phyloP scores from a whole-genome alignment of 2,797 vertebrate species.

The Okamejei kenojei region DNA sequence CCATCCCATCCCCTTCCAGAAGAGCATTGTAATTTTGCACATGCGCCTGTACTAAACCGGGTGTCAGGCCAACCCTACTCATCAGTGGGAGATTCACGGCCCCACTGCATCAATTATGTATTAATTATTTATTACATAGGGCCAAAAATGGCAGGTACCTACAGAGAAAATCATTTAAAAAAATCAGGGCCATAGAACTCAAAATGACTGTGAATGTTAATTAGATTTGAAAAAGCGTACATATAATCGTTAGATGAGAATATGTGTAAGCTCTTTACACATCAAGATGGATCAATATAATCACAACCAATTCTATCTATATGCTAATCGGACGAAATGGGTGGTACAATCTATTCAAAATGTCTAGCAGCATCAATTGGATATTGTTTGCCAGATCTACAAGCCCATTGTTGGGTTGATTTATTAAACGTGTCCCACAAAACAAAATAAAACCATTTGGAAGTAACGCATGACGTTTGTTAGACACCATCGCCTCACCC shows the following conservation, averaged over 20 bases:
- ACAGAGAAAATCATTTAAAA: background rate
- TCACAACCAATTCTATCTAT: background rate
- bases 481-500: background rate
- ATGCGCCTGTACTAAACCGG: background rate
- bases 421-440: background rate
- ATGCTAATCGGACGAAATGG: background rate
- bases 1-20: no score
- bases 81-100: background rate
- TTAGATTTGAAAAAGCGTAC: background rate
- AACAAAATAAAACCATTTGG: background rate
- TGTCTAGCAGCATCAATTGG: background rate
- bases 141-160: background rate
- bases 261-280: background rate
- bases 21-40: no score
- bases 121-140: background rate
- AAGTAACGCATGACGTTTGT: background rate
- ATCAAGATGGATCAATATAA: slow-evolving; percentile 8
- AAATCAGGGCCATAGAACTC: background rate
- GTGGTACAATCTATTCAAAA: background rate
- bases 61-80: background rate
- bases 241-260: background rate
- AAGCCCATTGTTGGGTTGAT: background rate
- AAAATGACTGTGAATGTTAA: background rate
- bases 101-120: background rate
- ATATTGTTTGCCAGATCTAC: background rate